A percentile compares a stretch with the other conserved stretches of the same genome.
Conservation (phyloP, 1,140 invertebrate genomes). For the Macrobrachium nipponense region DNA sequence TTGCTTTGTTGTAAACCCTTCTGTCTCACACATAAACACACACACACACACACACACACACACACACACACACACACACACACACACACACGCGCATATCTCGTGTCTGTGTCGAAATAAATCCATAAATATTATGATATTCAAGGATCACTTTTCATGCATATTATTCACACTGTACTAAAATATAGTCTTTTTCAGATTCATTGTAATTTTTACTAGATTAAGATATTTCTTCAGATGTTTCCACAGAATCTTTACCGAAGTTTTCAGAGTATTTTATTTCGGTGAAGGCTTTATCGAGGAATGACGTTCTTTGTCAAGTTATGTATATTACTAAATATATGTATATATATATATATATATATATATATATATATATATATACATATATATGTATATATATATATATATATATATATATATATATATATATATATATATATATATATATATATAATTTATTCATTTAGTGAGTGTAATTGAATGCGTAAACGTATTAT, state of each 20-base stretch:
- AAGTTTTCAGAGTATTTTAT: no score
- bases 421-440: conserved; percentile 34
- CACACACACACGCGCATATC: background rate
- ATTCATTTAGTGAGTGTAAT: background rate
- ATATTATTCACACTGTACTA: background rate
- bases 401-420: conserved; percentile 25
- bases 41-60: background rate
- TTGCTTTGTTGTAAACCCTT: background rate
- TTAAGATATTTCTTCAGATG: no score
- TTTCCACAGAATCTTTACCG: no score
- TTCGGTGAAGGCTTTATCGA: no score
- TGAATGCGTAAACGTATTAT: no score
- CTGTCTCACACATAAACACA: background rate
- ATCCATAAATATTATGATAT: background rate
- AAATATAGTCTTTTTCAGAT: no score
- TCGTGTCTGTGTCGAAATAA: background rate
- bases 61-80: background rate
- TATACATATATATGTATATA: conserved; percentile 30
- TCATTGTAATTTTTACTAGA: no score
- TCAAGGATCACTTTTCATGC: no score
- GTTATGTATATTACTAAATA: background rate
- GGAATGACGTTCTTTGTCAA: background rate
- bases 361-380: conserved; percentile 38
- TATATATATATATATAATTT: conserved; percentile 13
- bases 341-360: conserved; percentile 13